Base-by-base conservation (phyloP, 1,140 invertebrate species). In the Propsilocerus akamusi region DNA sequence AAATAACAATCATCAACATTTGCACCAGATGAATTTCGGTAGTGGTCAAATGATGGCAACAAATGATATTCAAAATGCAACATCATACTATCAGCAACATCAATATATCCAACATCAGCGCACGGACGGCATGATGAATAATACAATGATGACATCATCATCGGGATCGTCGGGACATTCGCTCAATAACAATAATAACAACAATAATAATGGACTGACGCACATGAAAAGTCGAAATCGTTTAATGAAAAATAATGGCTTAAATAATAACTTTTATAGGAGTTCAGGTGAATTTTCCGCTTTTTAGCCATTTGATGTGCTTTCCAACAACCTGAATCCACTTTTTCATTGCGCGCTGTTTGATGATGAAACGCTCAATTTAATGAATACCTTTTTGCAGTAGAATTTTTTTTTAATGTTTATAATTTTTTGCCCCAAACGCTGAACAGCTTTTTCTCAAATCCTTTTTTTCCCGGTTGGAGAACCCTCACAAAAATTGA, bases 171-270 rank as follows among this genome's bases (percentile, higher is more conserved):
- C 10, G 34, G n/a, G 34, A 17, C 66, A 69, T 54, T 59, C 67
- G 49, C 63, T 64, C 52, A 65, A 68, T 57, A 58, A 60, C 51
- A 67, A 67, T 53, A 64, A 61, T 54, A 58, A 67, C 62, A 73
- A 71, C 63, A 71, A 71, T 57, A 41, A 14, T 17, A 41, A 41
- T 41, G 34, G 34, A 20, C 12, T 41, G 17, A 8, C 34, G 64
- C 67, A 63, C 71, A 67, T 63, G 60, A 67, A 57, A 62, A 71
- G 62, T 68, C 67, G 60, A 8, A 41, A 17, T 41, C 34, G 34
- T 5, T 17, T 41, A 22, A 41, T 41, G 34, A 41, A 41, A 41
- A 41, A 41, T 41, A 41, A 41, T 41, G 34, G 34, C 10, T 41
- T 41, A 41, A 41, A 41, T 41, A 41, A 41, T 41, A 41, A 41